A percentile compares a stretch with the other conserved stretches of the same genome.
These are phyloP conservation scores for Tetranychus truncatus DNA, from an alignment of 2,888 invertebrate species.

Conservation along the genomic window DNA sequence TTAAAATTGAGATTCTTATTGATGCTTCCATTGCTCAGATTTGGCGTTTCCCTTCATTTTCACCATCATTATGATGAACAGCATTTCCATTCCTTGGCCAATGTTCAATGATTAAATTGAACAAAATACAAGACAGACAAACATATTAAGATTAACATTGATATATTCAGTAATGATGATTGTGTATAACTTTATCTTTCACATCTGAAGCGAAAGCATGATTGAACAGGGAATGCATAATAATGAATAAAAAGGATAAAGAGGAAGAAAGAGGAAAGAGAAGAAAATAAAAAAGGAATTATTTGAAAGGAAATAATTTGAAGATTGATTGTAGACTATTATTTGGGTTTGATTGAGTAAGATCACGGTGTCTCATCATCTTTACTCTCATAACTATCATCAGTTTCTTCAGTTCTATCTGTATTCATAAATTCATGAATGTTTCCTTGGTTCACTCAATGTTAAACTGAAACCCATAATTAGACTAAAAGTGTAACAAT, in stretches of 20 bases:
- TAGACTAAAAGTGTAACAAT: neutral
- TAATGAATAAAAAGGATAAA: neutral
- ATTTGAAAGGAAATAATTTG: slow-evolving; percentile 1
- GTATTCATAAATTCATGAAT: neutral
- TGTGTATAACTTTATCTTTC: neutral
- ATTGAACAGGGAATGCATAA: neutral
- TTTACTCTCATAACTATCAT: neutral
- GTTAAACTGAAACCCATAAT: neutral
- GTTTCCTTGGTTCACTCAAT: neutral
- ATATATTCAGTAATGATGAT: too few species aligned
- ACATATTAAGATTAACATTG: too few species aligned
- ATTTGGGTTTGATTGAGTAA: neutral
- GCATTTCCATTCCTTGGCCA: too few species aligned
- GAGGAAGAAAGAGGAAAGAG: neutral
- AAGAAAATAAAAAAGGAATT: neutral
- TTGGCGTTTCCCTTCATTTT: too few species aligned
- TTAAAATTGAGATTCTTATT: too few species aligned
- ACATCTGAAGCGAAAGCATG: neutral
- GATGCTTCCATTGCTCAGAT: too few species aligned
- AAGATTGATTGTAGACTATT: neutral
- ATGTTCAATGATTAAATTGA: too few species aligned
- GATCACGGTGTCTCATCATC: neutral
- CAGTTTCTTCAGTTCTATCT: neutral
- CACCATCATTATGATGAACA: too few species aligned
- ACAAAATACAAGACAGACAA: too few species aligned